A percentile compares a stretch with the other conserved stretches of the same genome.
Evolutionary conservation across 1,140 invertebrate species (phyloP).

Genomic region (Rhagoletis zephyria): DNA sequence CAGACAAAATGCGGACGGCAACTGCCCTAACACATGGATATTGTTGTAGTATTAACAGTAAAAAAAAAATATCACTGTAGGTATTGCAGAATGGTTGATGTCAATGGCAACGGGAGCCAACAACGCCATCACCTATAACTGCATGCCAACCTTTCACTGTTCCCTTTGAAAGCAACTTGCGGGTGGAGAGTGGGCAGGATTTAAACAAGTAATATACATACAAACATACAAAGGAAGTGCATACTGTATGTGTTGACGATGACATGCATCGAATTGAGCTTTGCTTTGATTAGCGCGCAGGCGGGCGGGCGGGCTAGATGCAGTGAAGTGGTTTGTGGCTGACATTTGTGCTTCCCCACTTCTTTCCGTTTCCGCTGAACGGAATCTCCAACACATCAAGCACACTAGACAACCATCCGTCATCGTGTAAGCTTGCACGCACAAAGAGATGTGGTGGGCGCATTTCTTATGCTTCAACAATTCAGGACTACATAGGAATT

Average conservation of each 20-base stretch:
- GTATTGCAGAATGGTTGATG: conserved; percentile 2
- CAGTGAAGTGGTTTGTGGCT: neutral
- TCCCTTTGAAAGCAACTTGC: neutral
- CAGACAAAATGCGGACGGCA: neutral
- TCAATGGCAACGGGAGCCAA: neutral
- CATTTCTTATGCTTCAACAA: neutral
- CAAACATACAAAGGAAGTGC: neutral
- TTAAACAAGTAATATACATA: conserved; percentile 3
- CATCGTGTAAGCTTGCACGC: neutral
- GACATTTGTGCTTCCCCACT: neutral
- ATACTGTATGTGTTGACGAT: neutral
- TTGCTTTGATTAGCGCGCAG: neutral
- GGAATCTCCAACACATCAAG: neutral
- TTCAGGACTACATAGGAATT: neutral
- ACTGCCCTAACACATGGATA: neutral
- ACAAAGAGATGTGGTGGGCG: neutral
- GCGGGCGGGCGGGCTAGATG: neutral
- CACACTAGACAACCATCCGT: neutral
- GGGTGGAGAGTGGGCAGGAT: neutral
- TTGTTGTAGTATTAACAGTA: neutral
- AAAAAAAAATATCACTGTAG: neutral
- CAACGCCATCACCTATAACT: neutral
- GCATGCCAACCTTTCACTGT: neutral
- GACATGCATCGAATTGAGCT: neutral
- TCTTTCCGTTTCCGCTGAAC: neutral